Percentiles rank a stretch among this genome's conserved stretches.
Evolutionary conservation across 2,888 invertebrate genomes (phyloP).

Genomic region (Ischnura elegans): DNA sequence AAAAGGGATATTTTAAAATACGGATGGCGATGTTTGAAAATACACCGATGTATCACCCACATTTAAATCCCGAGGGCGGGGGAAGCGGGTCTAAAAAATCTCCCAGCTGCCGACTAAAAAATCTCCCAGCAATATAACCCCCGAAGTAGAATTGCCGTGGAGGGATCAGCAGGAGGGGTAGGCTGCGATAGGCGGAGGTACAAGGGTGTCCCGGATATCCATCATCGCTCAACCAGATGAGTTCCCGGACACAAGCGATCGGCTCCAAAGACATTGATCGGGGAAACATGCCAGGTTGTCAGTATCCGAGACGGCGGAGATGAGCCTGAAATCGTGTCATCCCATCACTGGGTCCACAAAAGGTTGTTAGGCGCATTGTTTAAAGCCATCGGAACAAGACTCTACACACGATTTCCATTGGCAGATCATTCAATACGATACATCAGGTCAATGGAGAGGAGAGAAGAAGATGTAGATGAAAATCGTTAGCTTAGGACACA

Average conservation of each 20-base stretch:
- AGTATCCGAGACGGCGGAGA: not conserved
- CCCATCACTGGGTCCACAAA: not conserved
- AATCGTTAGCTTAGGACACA: too few species aligned
- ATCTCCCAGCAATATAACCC: too few species aligned
- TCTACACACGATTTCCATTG: not conserved
- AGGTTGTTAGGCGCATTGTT: not conserved
- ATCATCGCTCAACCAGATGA: not conserved
- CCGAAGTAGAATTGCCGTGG: too few species aligned
- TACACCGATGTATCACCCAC: too few species aligned
- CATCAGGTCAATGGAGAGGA: not conserved
- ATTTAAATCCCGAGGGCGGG: too few species aligned
- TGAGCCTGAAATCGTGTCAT: not conserved
- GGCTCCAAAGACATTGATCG: not conserved
- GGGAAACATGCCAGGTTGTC: not conserved
- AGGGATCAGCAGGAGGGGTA: too few species aligned
- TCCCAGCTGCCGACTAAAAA: too few species aligned
- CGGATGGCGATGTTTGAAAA: too few species aligned
- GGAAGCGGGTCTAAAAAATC: too few species aligned
- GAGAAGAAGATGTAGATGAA: too few species aligned
- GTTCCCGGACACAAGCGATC: not conserved
- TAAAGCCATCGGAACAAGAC: not conserved
- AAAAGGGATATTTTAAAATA: too few species aligned
- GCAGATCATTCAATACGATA: not conserved
- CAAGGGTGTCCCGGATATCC: not conserved
- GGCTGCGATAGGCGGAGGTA: too few species aligned